Conservation (phyloP, 2,888 invertebrate species). For the Pecten maximus region DNA sequence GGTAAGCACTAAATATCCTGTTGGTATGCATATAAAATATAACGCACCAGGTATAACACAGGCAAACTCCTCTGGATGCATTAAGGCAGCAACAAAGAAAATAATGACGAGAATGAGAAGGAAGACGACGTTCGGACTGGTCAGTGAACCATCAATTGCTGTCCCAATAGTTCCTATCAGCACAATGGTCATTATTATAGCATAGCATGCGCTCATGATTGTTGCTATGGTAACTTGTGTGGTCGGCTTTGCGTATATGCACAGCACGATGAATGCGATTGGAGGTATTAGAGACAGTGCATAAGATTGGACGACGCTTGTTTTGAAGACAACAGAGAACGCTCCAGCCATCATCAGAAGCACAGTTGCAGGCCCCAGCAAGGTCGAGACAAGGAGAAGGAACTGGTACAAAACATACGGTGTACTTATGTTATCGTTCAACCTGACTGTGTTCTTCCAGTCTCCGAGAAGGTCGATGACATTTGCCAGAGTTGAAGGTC, state of each 20-base stretch:
- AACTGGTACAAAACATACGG: constrained; percentile 77
- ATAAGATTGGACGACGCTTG: constrained; percentile 98
- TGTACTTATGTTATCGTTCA: constrained; percentile 77
- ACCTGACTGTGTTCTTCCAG: constrained; percentile 73
- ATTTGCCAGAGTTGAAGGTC: constrained; percentile 98
- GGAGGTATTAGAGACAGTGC: constrained; percentile 97
- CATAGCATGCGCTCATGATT: constrained; percentile 90
- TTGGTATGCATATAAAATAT: constrained; percentile 95
- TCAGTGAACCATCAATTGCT: constrained; percentile 95
- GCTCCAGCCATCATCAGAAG: constrained; percentile 97
- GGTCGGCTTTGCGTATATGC: constrained; percentile 95
- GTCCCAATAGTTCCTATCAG: constrained; percentile 99
- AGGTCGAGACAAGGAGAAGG: constrained; percentile 70
- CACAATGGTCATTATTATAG: constrained; percentile 99
- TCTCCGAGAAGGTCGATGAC: constrained; percentile 92
- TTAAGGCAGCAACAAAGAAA: constrained; percentile 97
- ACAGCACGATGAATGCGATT: constrained; percentile 93
- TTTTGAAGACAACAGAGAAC: constrained; percentile 97
- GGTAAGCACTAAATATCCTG: constrained; percentile 95
- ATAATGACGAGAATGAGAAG: constrained; percentile 88
- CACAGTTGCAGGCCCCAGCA: constrained; percentile 77
- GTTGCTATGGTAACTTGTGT: constrained; percentile 88
- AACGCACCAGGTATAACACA: constrained; percentile 87
- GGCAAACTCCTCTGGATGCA: constrained; percentile 93
- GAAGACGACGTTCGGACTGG: constrained; percentile 76